These are phyloP conservation scores for Lutraria rhynchaena DNA, from an alignment of 1,140 invertebrate species.

Conservation along the genomic window DNA sequence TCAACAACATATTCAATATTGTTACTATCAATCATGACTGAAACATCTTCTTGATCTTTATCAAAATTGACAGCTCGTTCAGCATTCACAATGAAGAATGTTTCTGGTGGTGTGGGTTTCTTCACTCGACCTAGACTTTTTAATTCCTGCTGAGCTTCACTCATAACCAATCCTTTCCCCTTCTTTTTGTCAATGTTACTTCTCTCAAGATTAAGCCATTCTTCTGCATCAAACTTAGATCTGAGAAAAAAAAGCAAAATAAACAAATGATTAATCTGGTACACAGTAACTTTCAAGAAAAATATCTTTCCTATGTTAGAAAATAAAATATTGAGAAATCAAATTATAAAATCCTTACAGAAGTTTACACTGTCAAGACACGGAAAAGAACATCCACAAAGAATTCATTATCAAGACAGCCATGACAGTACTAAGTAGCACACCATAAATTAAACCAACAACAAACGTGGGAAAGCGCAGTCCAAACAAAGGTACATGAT, in stretches of 20 bases:
- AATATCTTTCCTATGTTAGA: no score
- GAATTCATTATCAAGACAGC: no score
- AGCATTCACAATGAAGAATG: conserved; percentile 58
- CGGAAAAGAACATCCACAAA: no score
- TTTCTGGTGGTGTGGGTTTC: conserved; percentile 52
- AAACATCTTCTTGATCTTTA: neutral
- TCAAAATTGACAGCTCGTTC: conserved; percentile 26
- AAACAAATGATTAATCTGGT: no score
- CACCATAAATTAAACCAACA: no score
- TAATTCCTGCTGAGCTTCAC: conserved; percentile 40
- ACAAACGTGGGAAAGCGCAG: no score
- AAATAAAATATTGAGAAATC: no score
- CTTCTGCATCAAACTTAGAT: conserved; percentile 46
- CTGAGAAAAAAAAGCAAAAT: neutral
- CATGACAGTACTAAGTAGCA: no score
- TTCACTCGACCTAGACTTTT: conserved; percentile 46
- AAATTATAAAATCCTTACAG: no score
- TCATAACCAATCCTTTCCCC: neutral
- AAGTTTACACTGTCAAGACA: no score
- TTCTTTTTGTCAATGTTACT: conserved; percentile 38
- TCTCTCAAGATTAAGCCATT: conserved; percentile 29
- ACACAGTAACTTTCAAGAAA: no score
- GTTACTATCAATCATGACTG: conserved; percentile 47
- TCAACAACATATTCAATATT: conserved; percentile 59
- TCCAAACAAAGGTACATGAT: no score